Base-by-base conservation (phyloP, 2,113 vertebrate species). In the Megalops atlanticus region DNA sequence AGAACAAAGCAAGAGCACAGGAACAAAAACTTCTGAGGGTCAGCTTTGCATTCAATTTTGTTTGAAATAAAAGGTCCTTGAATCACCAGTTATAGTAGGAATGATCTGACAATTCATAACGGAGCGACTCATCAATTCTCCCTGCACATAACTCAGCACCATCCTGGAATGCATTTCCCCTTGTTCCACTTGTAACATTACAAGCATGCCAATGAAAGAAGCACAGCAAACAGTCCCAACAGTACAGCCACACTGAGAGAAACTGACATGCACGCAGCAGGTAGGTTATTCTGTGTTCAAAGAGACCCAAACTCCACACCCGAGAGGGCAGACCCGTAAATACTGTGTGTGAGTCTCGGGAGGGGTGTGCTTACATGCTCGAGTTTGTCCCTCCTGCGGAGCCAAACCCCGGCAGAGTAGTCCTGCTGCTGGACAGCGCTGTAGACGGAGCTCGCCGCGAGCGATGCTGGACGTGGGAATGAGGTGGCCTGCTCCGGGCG, bases 321-420 rank as follows among this genome's bases (percentile, higher is more conserved):
- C 2, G 2, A 49, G 47, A 49, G 5, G 11, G 47, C 18, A 49
- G 5, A n/a, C n/a, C n/a, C n/a, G n/a, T 2, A 49, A 6, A 14
- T 3, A 15, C 12, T 49, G 47, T 49, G 47, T 49, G 47, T 49
- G 47, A 15, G 12, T 49, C 18, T 4, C 2, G 3, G 47, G 2
- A 14, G 18, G 2, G 2, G 12, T 6, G 47, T 49, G 47, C 96
- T 98, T 94, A 98, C 97, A 79, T 98, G 96, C 82, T 98, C 97
- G 77, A 97, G 90, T 89, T 96, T 97, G 83, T 97, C 96, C 88
- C 94, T 96, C 91, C 95, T 94, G 81, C 96, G 94, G 82, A 98
- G 95, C 95, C 96, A 98, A 85, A 98, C 94, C 83, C 95, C 93
- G 89, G 96, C 96, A 77, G 95, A 96, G 89, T 97, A 98, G 88